Percentiles rank a stretch among this genome's conserved stretches.
phyloP scores from a whole-genome alignment of 1,140 invertebrate species.

The Cotesia chilonis region DNA sequence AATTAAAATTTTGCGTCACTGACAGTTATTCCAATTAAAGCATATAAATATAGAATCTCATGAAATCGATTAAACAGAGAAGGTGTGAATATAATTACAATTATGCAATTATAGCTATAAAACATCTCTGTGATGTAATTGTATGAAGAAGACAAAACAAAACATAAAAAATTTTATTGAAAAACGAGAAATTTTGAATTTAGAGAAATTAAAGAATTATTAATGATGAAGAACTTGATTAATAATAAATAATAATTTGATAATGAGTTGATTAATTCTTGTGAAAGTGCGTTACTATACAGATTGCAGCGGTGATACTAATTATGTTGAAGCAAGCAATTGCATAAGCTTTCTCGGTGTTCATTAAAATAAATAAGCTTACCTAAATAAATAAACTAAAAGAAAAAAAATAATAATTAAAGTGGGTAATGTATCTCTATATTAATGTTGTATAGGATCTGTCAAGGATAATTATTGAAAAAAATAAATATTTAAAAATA shows the following conservation, averaged over 20 bases:
- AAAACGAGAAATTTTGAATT: background rate
- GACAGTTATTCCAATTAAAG: slow-evolving; percentile 15
- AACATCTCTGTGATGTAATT: background rate
- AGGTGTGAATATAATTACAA: slow-evolving; percentile 31
- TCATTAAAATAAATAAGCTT: slow-evolving; percentile 35
- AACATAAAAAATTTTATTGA: background rate
- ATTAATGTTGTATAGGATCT: slow-evolving; percentile 38
- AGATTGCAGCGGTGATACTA: slow-evolving; percentile 23
- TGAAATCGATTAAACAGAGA: slow-evolving; percentile 34
- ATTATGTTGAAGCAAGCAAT: slow-evolving; percentile 33
- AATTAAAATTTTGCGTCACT: slow-evolving; percentile 11
- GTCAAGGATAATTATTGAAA: background rate
- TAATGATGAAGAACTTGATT: background rate
- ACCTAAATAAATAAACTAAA: too few species aligned
- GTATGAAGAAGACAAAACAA: background rate
- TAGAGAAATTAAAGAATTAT: background rate
- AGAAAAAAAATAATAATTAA: too few species aligned
- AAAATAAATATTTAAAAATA: slow-evolving; percentile 25
- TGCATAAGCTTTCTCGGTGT: slow-evolving; percentile 42
- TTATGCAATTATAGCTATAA: background rate
- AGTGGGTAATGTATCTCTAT: slow-evolving; percentile 18
- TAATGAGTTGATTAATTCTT: slow-evolving; percentile 8
- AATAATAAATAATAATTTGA: background rate
- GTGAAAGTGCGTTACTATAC: slow-evolving; percentile 6
- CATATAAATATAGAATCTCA: slow-evolving; percentile 25